Evolutionary conservation across 2,888 invertebrate species (phyloP).

Genomic region (Lochmaea crataegi): DNA sequence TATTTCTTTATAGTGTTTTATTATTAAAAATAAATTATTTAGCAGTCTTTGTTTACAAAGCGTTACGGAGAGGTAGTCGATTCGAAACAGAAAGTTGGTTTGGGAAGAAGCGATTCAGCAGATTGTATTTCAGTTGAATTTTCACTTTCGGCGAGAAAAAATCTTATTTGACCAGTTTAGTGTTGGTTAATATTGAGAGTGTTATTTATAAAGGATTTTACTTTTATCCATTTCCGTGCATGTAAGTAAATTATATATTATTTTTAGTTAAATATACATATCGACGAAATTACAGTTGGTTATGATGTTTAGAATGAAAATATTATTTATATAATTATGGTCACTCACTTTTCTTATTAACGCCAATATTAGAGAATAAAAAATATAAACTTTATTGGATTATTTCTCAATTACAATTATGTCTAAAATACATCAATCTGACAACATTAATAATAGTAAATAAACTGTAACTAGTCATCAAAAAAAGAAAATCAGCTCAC

Average conservation of each 20-base stretch:
- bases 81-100: conserved; percentile 24
- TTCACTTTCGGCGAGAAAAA: conserved; percentile 6
- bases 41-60: conserved; percentile 3
- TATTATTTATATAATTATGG: no score
- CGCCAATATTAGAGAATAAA: no score
- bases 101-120: not conserved
- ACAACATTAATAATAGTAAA: no score
- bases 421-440: no score
- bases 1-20: not conserved
- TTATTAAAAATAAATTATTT: conserved; percentile 14
- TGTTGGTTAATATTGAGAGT: not conserved
- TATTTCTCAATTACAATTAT: no score
- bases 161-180: not conserved
- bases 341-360: no score
- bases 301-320: no score
- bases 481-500: no score
- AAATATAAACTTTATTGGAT: no score
- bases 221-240: no score
- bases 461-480: no score
- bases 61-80: conserved; percentile 8
- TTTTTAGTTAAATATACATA: not conserved
- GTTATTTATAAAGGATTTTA: not conserved
- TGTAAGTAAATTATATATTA: not conserved
- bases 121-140: conserved; percentile 12
- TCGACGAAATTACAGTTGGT: no score